Evolutionary conservation across 2,888 invertebrate genomes (phyloP), one percentile per base, ranked within the genome.

Genomic region (Netelia melanura): DNA sequence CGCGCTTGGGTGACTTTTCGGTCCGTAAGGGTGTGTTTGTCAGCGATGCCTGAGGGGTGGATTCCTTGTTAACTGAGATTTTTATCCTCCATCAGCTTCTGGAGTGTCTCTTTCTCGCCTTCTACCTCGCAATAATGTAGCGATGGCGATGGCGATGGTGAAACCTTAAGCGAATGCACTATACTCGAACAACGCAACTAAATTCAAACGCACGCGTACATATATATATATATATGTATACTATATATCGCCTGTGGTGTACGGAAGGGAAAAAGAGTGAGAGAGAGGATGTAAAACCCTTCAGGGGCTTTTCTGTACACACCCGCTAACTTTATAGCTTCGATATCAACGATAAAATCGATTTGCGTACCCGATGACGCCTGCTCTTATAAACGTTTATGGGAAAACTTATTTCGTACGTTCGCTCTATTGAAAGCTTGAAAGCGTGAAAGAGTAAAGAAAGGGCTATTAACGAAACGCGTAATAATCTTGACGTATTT

Each of bases 31-130:
- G 79, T 65, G 78, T 82, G 71, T 80, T 65, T 80, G 43, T 43
- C 38, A 58, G 71, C 68, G 71, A 56, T 75, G 81, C 85, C 85
- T 44, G 85, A 82, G 85, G 85, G 85, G 81, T 85, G 71, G 75
- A 79, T 85, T 82, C 75, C 85, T 85, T 79, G 85, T 85, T 85
- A 85, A 82, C 81, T 71, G 71, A 79, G 85, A 82, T 85, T 85
- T 85, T 85, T 82, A 81, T 82, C 70, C 82, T 82, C 79, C 79
- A 65, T 76, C 67, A 70, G 65, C 25, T 56, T 58, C 58, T 58
- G 21, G 58, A 21, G 58, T 58, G 62, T 25, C 9, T 14, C 71
- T 54, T 56, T 44, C 25, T 30, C 6, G 9, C 48, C 54, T 56
- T 23, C 17, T 30, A 14, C 75, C 6, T 58, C 58, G 54, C 70